These are phyloP conservation scores for Diplosoma virens DNA, from an alignment of 23 tunicate species.

Conservation along the genomic window DNA sequence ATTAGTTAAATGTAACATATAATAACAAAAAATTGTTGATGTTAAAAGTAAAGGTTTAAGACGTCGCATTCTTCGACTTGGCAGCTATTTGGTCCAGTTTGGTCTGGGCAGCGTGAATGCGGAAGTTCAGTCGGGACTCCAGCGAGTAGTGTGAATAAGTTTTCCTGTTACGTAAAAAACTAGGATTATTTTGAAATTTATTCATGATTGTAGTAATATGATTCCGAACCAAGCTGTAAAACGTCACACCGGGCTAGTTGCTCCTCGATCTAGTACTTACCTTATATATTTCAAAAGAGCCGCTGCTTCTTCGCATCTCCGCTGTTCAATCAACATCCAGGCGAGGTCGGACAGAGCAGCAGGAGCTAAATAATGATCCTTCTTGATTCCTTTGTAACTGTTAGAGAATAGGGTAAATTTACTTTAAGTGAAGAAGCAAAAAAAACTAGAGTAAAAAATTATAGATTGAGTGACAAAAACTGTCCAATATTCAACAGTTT, in stretches of 20 bases:
- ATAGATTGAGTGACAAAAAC: no score
- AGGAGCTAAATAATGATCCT: conserved; percentile 90
- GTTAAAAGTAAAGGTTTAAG: neutral
- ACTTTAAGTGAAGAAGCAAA: neutral
- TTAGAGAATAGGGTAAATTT: no score
- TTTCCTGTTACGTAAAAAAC: conserved; percentile 48
- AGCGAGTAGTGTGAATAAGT: conserved; percentile 82
- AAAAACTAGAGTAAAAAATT: neutral
- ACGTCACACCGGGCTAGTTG: no score
- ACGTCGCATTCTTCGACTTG: neutral
- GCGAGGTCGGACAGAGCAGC: conserved; percentile 74
- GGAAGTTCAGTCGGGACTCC: conserved; percentile 86
- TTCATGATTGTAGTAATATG: no score
- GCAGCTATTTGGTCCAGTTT: conserved; percentile 27
- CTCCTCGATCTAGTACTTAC: conserved; percentile 15
- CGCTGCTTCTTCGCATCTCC: conserved; percentile 54
- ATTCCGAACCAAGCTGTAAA: no score
- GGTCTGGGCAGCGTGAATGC: conserved; percentile 86
- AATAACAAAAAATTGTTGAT: neutral
- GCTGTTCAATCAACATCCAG: conserved; percentile 79
- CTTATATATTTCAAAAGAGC: conserved; percentile 43
- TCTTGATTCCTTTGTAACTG: conserved; percentile 81
- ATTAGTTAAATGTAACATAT: no score
- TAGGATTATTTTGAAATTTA: no score
- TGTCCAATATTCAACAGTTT: no score